Evolutionary conservation across 2,113 vertebrate species (phyloP), one percentile per base, ranked within the genome.

Genomic region (Zosterops japonicus): DNA sequence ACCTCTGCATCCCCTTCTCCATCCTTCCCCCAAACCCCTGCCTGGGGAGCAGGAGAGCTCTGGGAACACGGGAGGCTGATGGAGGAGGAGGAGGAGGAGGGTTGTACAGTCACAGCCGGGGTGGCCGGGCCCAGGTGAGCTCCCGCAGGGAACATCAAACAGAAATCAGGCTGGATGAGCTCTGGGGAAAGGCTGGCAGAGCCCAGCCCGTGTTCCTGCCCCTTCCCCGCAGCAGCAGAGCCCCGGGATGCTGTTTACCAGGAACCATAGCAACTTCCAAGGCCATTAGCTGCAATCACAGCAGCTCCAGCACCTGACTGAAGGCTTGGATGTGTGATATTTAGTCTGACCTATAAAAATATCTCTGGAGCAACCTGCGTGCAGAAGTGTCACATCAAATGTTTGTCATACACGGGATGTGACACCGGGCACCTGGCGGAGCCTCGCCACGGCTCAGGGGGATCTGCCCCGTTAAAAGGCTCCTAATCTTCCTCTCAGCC

Each of bases 301-400:
- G 94, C 39, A 2, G 80, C 91, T 60, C 60, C 83, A 28, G 86
- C 82, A 60, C 95, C 91, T 94, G 95, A 89, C 93, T 95, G 93
- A 97, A 97, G 89, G 94, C 79, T 46, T 5, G 86, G 89, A 96
- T 95, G 93, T 95, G 94, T 96, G 96, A 94, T 97, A 97, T 97
- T 97, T 96, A 96, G 83, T 79, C 69, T 96, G 96, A 96, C 95
- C 96, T 97, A 95, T 97, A 95, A 94, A 97, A 97, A 97, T 96
- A 96, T 95, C 93, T 97, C 95, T 41, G 89, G 95, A 95, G 94
- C 95, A 97, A 95, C 94, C 96, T 95, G 93, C 83, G 57, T 91
- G 96, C 95, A 57, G 19, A 52, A 83, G 96, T 95, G 96, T 94
- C 96, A 97, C 95, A 92, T 97, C 96, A 96, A 79, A 95, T 97